Conservation (phyloP, 2,888 invertebrate species). For the Sphinx pinastri region DNA sequence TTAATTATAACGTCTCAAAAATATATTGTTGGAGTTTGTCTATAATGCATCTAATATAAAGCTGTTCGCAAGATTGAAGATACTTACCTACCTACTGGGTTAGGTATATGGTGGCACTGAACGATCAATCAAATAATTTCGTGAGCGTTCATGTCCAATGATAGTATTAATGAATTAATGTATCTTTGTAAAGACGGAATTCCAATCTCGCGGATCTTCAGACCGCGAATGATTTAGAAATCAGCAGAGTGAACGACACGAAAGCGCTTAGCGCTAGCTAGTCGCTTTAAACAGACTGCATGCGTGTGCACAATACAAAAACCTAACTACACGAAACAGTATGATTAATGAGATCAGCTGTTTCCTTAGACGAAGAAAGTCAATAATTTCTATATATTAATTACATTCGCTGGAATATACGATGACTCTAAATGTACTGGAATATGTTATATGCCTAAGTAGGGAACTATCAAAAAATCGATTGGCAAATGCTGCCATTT, state of each 20-base stretch:
- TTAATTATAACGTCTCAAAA: too few species aligned
- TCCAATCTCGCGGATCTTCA: conserved; percentile 68
- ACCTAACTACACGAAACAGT: conserved; percentile 54
- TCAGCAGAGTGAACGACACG: conserved; percentile 63
- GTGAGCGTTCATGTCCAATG: background rate
- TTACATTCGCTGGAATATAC: background rate
- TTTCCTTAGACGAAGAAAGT: conserved; percentile 61
- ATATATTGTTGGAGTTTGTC: too few species aligned
- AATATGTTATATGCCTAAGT: background rate
- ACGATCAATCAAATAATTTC: background rate
- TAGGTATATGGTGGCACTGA: background rate
- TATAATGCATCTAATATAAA: too few species aligned
- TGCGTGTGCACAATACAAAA: conserved; percentile 51
- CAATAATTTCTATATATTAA: conserved; percentile 44
- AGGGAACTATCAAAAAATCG: background rate
- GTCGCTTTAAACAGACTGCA: conserved; percentile 50
- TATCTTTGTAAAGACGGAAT: conserved; percentile 61
- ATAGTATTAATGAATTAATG: conserved; percentile 47
- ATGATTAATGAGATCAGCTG: conserved; percentile 72
- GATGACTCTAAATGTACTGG: background rate
- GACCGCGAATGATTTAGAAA: conserved; percentile 65
- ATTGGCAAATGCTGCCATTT: background rate
- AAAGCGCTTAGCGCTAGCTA: conserved; percentile 54
- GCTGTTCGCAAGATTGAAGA: too few species aligned
- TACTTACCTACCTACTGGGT: background rate